Evolutionary conservation across 2,888 invertebrate species (phyloP), one percentile per base, ranked within the genome.

Genomic region (Drosophila testacea): DNA sequence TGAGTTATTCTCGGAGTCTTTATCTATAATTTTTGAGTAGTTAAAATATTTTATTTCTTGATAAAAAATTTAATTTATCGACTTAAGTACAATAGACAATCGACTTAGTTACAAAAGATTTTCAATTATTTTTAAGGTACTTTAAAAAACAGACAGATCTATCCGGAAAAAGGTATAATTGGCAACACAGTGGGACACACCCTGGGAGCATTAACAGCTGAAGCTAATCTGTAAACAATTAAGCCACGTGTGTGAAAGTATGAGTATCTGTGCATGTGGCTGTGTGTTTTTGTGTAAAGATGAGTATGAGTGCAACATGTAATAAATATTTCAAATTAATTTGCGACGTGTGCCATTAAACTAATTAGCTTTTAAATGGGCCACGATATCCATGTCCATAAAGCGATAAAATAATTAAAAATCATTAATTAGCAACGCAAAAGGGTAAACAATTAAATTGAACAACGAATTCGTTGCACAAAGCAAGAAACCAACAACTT

Each of bases 221-320:
- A 83, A 88, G 80, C 81, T 86, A 86, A 83, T 83, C 83, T 86
- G 80, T 77, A 80, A 80, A 72, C 88, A 83, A 83, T 83, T 86
- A 83, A 69, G 83, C 52, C 66, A 63, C 46, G 38, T 34, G 36
- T 27, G 13, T 44, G 9, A 11, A 10, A n/a, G 13, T 44, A n/a
- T 51, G 10, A 16, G 50, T 51, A 22, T 22, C 22, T 34, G 28
- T 39, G 54, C 38, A 36, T 27, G 50, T 51, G 16, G 16, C 16
- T 16, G n/a, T 38, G 27, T 27, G 44, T 27, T 22, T 55, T 13
- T 42, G 39, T 30, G 30, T 32, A 27, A 16, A 38, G 59, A 56
- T 50, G 51, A 42, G 11, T 56, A 64, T 69, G 50, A 44, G 28
- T 47, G 61, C 42, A 56, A 59, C 57, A 38, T 50, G 54, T 47